Evolutionary conservation across 2,113 vertebrate species (phyloP).

Genomic region (Macrotis lagotis): DNA sequence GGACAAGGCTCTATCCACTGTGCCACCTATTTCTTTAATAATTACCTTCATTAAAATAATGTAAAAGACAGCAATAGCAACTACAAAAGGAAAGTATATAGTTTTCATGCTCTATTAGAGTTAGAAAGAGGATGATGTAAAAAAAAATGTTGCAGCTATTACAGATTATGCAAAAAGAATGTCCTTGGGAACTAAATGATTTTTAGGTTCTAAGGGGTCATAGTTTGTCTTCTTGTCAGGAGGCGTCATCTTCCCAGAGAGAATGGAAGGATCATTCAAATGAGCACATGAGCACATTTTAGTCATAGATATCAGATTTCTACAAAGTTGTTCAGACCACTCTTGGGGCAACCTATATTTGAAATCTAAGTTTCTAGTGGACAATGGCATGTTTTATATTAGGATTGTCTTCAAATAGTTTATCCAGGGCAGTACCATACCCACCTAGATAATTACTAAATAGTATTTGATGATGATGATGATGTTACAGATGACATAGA

Average conservation of each 20-base stretch:
- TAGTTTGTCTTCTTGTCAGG: constrained; percentile 19
- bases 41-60: background rate
- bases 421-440: background rate
- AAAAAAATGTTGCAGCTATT: background rate
- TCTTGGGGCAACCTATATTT: no score
- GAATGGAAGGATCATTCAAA: constrained; percentile 27
- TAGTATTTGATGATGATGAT: background rate
- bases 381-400: constrained; percentile 2
- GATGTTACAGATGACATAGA: constrained; percentile 10
- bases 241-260: background rate
- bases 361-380: constrained; percentile 44
- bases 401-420: constrained; percentile 23
- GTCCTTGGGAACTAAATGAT: constrained; percentile 9
- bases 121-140: background rate
- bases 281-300: background rate
- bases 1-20: no score
- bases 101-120: constrained; percentile 35
- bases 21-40: background rate
- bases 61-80: constrained; percentile 16
- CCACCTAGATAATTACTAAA: constrained; percentile 9
- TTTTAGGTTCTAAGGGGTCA: constrained; percentile 21
- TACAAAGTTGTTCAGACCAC: background rate
- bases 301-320: background rate
- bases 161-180: constrained; percentile 11
- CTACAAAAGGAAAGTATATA: constrained; percentile 70